Evolutionary conservation across 92 coral and sea anemone genomes (phyloP), one percentile per base, ranked within the genome.

Genomic region (Pocillopora grandis): DNA sequence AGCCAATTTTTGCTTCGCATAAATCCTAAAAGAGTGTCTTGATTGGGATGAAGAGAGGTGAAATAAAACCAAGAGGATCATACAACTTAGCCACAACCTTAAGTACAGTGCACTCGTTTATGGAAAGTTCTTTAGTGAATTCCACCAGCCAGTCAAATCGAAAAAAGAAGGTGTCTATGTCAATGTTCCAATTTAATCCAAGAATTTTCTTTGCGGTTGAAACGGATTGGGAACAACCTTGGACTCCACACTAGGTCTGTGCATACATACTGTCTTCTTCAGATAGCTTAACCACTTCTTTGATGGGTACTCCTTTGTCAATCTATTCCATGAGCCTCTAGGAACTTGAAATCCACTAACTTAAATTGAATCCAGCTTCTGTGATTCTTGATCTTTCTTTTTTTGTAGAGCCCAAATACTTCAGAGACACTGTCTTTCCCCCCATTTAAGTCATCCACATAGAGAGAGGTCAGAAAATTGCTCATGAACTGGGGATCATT

Each of bases 1-100:
- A 79, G 59, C 63, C 63, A 14, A 27, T 27, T 60, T 79, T 65
- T 14, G 17, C 58, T 35, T 66, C 19, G 21, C 84, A 79, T 75
- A 79, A 23, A 21, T 71, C 75, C 20, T 80, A 77, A 55, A 80
- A 67, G 2, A 67, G 42, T 5, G 65, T 27, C 75, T 67, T 80
- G 77, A 80, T n/a, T n/a, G 76, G 31, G 2, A 19, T 67, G 35
- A 80, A 80, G 12, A 80, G 75, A 16, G 77, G 85, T 21, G 85
- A 63, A 7, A 80, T 12, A 12, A 80, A 36, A 19, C 85, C 85
- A n/a, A 80, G 85, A 19, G 62, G 85, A 57, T 64, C 84, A 52
- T 62, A 64, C 19, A 65, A 58, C 55, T 79, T 79, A 10, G 84
- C 0, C 31, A 36, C 84, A 62, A 79, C 60, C 76, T 64, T 65